A percentile compares a stretch with the other conserved stretches of the same genome.
Conservation (phyloP, 1,140 invertebrate species). For the Drosophila elegans region DNA sequence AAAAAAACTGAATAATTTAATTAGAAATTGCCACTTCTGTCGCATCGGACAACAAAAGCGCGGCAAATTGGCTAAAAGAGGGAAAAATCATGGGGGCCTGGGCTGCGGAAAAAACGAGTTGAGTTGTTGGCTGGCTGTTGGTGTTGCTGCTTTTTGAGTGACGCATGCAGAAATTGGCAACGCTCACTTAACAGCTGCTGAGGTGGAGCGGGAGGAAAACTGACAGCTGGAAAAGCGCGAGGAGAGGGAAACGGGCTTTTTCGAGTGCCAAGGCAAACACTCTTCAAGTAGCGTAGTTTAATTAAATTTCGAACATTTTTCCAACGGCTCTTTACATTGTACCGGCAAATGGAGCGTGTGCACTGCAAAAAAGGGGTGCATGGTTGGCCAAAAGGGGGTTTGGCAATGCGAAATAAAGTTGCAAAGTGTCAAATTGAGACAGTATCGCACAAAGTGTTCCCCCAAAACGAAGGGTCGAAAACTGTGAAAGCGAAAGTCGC, state of each 20-base stretch:
- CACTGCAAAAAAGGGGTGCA: slow-evolving; percentile 36
- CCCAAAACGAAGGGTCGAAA: not conserved
- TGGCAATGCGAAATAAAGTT: slow-evolving; percentile 41
- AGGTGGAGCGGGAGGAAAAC: slow-evolving; percentile 38
- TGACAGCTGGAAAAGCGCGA: slow-evolving; percentile 56
- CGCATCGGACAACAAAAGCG: slow-evolving; percentile 78
- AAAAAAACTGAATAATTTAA: slow-evolving; percentile 79
- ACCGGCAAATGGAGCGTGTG: slow-evolving; percentile 32
- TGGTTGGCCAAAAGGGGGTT: slow-evolving; percentile 6
- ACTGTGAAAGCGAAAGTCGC: slow-evolving; percentile 41
- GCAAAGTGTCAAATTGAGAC: slow-evolving; percentile 66
- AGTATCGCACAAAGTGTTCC: slow-evolving; percentile 55
- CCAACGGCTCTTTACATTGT: slow-evolving; percentile 66
- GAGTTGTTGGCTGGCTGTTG: slow-evolving; percentile 38
- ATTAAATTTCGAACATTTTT: slow-evolving; percentile 76
- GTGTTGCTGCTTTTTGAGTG: slow-evolving; percentile 52
- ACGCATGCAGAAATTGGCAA: slow-evolving; percentile 76
- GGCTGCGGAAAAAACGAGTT: slow-evolving; percentile 57
- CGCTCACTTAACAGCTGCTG: slow-evolving; percentile 60
- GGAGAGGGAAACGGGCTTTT: slow-evolving; percentile 6
- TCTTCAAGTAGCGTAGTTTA: slow-evolving; percentile 67
- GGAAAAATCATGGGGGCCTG: not conserved
- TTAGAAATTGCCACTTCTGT: slow-evolving; percentile 82
- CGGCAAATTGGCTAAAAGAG: slow-evolving; percentile 67
- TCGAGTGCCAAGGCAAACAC: slow-evolving; percentile 55